Conservation (phyloP, 2,888 invertebrate genomes). For the Eupithecia insigniata region DNA sequence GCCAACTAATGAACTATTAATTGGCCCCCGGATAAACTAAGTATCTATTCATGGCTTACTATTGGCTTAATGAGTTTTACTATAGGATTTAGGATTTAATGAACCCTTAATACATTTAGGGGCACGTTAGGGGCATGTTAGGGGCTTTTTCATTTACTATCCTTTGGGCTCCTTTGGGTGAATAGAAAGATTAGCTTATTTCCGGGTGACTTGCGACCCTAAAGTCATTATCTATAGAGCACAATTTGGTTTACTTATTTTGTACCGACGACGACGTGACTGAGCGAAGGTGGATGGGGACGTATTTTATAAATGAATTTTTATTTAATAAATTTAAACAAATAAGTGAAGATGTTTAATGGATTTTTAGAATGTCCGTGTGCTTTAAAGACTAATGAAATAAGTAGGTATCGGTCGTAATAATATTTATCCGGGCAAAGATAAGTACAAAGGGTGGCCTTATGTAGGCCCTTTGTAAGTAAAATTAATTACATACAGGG, state of each 20-base stretch:
- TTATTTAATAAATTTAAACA: neutral
- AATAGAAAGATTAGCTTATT: slow-evolving; percentile 2
- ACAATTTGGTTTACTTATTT: neutral
- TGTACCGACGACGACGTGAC: neutral
- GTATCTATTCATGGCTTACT: slow-evolving; percentile 19
- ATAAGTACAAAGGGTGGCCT: no score
- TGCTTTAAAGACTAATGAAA: no score
- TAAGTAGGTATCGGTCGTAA: no score
- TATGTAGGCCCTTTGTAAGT: no score
- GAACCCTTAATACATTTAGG: neutral
- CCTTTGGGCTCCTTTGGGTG: neutral
- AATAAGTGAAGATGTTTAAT: no score
- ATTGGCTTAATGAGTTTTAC: slow-evolving; percentile 24
- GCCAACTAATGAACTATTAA: slow-evolving; percentile 4
- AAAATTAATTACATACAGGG: no score
- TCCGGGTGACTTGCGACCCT: slow-evolving; percentile 3
- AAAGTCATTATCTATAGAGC: neutral
- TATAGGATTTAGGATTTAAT: slow-evolving; percentile 10
- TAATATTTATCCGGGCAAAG: no score
- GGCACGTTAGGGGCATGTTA: neutral
- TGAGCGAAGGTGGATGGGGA: neutral
- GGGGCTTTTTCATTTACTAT: slow-evolving; percentile 1
- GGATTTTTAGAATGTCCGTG: no score
- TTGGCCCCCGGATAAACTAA: slow-evolving; percentile 14
- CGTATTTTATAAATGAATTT: neutral